These are phyloP conservation scores for Drosophila repletoides DNA, from an alignment of 1,140 invertebrate genomes.

Conservation along the genomic window DNA sequence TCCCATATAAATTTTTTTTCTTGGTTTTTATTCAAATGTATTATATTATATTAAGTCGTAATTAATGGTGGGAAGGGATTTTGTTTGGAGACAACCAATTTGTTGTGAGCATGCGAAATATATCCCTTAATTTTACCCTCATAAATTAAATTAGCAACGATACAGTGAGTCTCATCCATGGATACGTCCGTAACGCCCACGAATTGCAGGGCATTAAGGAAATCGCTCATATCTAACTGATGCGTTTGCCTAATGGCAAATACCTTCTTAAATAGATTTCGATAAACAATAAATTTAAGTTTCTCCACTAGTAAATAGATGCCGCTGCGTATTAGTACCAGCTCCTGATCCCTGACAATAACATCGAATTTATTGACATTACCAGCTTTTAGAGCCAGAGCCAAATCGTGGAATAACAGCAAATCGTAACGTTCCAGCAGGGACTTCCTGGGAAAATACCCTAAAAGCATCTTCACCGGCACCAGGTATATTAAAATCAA, in stretches of 20 bases:
- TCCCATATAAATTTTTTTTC: too few relatives aligned
- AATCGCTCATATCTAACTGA: constrained; percentile 93
- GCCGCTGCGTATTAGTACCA: constrained; percentile 96
- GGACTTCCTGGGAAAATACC: constrained; percentile 92
- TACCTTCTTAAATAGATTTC: constrained; percentile 98
- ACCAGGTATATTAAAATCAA: constrained; percentile 97
- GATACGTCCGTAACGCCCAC: constrained; percentile 93
- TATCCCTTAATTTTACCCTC: constrained; percentile 98
- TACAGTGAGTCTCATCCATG: constrained; percentile 96
- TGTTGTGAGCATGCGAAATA: constrained; percentile 98
- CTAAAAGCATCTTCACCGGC: constrained; percentile 98
- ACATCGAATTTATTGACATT: constrained; percentile 92
- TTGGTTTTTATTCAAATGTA: constrained; percentile 2
- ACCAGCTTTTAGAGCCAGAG: constrained; percentile 93
- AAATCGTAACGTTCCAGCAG: constrained; percentile 95
- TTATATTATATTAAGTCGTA: constrained; percentile 54
- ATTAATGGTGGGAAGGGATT: constrained; percentile 94
- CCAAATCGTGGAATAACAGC: constrained; percentile 94
- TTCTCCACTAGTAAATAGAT: constrained; percentile 99
- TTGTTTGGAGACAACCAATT: constrained; percentile 98
- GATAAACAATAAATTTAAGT: constrained; percentile 96
- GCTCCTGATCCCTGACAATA: constrained; percentile 93
- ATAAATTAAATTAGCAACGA: constrained; percentile 97
- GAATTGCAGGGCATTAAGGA: constrained; percentile 91
- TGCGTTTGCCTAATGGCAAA: constrained; percentile 93